Evolutionary conservation across 2,888 invertebrate species (phyloP), one percentile per base, ranked within the genome.

Genomic region (Metacarcinus magister): DNA sequence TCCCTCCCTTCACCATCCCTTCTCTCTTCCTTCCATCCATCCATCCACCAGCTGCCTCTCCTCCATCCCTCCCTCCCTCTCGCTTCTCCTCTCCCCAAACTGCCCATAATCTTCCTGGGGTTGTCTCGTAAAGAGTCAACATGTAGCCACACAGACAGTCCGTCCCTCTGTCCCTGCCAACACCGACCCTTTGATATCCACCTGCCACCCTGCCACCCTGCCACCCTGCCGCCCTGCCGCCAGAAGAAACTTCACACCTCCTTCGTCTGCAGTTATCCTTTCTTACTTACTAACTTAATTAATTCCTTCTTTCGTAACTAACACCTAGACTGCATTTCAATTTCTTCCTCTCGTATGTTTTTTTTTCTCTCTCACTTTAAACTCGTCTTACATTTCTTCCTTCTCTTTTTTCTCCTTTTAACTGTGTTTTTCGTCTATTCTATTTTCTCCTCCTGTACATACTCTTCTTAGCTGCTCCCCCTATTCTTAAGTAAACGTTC

Each of bases 81-180:
- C 82, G 10, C 32, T 32, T 82, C 28, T 32, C 82, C 82, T 82
- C 82, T 82, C 28, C 82, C 32, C 82, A 32, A 82, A 82, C 82
- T 82, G 82, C 82, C 82, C 82, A 82, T 82, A 82, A 82, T 82
- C 82, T 82, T 82, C 28, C 82, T 4, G 28, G 13, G 82, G 28
- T 82, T 82, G 82, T 82, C 82, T 82, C 82, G 7, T 82, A 82
- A 82, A 82, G 82, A 28, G 32, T 32, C 82, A 13, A 32, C 82
- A 82, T 82, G 5, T 32, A 82, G 32, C 82, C 28, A 28, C 82
- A 82, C 82, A 82, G 82, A 82, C 82, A 82, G 82, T 32, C 82
- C 82, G 82, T 82, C 82, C 82, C 32, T 82, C 82, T 82, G 82
- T 82, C 82, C 67, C 82, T 82, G 82, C 82, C 82, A 82, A 82